These are phyloP conservation scores for Plebejus argus DNA, from an alignment of 2,888 invertebrate genomes.

Conservation along the genomic window DNA sequence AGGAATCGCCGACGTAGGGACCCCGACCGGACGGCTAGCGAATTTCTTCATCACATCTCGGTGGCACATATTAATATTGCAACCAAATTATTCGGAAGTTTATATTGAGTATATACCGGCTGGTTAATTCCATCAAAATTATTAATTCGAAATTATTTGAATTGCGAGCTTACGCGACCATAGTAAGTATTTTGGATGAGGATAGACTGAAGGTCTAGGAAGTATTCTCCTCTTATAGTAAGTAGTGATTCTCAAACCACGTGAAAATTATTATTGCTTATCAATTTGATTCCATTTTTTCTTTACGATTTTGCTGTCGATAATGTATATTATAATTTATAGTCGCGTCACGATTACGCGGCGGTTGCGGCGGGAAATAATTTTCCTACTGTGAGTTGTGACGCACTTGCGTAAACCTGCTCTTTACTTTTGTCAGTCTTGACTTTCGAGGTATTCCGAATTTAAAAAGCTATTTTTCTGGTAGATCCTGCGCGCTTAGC, in stretches of 20 bases:
- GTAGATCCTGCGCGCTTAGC: too few relatives aligned
- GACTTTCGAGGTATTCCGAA: too few relatives aligned
- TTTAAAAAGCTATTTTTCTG: too few relatives aligned
- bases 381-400: too few relatives aligned
- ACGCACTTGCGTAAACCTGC: too few relatives aligned
- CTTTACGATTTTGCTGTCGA: too few relatives aligned
- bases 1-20: background rate
- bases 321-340: too few relatives aligned
- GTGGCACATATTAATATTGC: background rate
- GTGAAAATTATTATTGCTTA: background rate
- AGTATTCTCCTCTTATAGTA: too few relatives aligned
- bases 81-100: background rate
- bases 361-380: too few relatives aligned
- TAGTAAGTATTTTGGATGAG: background rate
- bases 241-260: background rate
- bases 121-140: background rate
- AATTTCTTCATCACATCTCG: background rate
- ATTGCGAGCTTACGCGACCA: background rate
- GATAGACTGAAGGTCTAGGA: background rate
- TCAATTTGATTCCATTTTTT: too few relatives aligned
- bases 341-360: too few relatives aligned
- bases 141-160: background rate
- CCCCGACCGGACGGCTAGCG: background rate
- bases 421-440: too few relatives aligned
- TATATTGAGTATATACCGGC: background rate